Base-by-base conservation (phyloP, 2,113 vertebrate genomes). In the Apistogramma diplotaenia region DNA sequence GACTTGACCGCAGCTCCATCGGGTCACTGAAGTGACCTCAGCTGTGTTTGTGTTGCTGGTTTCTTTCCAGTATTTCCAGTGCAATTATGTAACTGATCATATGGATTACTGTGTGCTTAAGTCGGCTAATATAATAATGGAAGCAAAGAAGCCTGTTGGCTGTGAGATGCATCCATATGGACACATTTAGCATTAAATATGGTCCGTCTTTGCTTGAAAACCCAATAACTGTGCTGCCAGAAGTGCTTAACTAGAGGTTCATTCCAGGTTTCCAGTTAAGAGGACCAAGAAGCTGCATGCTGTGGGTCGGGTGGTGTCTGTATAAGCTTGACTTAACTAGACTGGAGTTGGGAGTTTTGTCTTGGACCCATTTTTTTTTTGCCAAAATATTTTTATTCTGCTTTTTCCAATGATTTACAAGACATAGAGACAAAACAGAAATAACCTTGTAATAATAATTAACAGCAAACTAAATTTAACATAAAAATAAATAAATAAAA, bases 141-240 rank as follows among this genome's bases (percentile, higher is more conserved):
- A 67, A 67, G 27, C 0, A 0, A 67, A 46, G 61, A 46, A 18
- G 0, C 23, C 23, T 9, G 0, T 5, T 5, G 13, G 2, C 7
- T 62, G 0, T 40, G n/a, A 8, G 12, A 23, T 40, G 35, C 8
- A 0, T 62, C 60, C 33, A 40, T 37, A 3, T 37, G 8, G 9
- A 3, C 9, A 37, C 9, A 37, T 15, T 43, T 65, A 18, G 35
- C 21, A 25, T 25, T 21, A 65, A 43, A 25, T 25, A 43, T 18
- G 35, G 12, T 65, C 40, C 35, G 40, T 65, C 13, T 43, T 65
- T 16, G n/a, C 60, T 40, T 35, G 15, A 40, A 62, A 23, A 40
- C 40, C 7, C n/a, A n/a, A n/a, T n/a, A n/a, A n/a, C n/a, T n/a
- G n/a, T n/a, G n/a, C n/a, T n/a, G n/a, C n/a, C n/a, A n/a, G n/a